phyloP scores from a whole-genome alignment of 2,113 vertebrate genomes.

The Upupa epops region DNA sequence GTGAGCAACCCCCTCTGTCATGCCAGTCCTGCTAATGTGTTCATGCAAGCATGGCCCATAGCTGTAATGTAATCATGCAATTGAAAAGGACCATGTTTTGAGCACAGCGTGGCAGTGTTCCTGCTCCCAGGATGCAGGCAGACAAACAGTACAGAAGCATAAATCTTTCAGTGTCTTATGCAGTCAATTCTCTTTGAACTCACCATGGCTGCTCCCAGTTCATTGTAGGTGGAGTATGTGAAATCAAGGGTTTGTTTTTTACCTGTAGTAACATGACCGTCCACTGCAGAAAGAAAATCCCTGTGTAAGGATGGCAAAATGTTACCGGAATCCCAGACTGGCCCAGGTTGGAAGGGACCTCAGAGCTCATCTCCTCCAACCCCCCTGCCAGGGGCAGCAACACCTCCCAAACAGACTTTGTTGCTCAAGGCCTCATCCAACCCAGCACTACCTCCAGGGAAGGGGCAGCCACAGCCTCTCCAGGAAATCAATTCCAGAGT shows the following conservation, averaged over 20 bases:
- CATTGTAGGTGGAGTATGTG: accelerated
- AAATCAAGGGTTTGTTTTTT: not conserved
- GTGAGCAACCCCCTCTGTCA: not conserved
- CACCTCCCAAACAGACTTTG: no score
- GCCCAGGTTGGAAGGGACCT: no score
- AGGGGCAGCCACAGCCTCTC: no score
- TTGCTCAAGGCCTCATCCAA: no score
- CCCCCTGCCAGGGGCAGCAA: no score
- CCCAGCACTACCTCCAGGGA: no score
- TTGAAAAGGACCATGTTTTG: not conserved
- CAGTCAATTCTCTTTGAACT: not conserved
- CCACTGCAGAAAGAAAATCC: not conserved
- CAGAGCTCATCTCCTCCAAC: no score
- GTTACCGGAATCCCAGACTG: no score
- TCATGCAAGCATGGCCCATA: not conserved
- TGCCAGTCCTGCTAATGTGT: not conserved
- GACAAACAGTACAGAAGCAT: not conserved
- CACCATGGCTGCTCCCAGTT: not conserved
- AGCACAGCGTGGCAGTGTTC: not conserved
- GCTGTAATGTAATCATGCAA: not conserved
- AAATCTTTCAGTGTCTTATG: not conserved
- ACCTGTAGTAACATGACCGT: not conserved
- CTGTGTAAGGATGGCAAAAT: not conserved
- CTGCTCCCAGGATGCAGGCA: not conserved
- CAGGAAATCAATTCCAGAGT: no score